These are phyloP conservation scores for Achatina immaculata DNA, from an alignment of 1,140 invertebrate species.

Conservation along the genomic window DNA sequence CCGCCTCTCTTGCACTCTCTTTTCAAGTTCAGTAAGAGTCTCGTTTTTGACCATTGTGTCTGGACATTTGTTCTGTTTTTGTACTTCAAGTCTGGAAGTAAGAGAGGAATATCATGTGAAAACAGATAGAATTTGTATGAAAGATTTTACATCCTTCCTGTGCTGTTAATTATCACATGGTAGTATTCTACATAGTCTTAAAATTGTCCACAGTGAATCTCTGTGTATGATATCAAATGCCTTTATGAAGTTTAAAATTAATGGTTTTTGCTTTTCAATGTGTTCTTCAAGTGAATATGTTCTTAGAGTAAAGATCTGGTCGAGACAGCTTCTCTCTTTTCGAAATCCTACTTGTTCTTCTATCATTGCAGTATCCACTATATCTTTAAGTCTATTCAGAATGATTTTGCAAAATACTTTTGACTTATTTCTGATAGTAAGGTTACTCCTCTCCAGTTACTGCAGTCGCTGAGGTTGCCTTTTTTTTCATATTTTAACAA, in stretches of 20 bases:
- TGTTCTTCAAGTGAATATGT: no score
- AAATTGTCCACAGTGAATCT: background rate
- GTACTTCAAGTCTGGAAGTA: conserved; percentile 57
- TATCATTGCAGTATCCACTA: no score
- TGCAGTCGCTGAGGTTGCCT: no score
- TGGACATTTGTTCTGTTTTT: conserved; percentile 50
- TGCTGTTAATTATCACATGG: background rate
- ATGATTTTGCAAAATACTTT: no score
- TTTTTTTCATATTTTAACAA: no score
- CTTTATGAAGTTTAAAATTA: background rate
- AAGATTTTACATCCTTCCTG: background rate
- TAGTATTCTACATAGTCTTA: background rate
- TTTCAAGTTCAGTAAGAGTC: conserved; percentile 59
- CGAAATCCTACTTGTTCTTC: no score
- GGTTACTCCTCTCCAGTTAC: no score
- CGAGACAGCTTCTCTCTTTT: no score
- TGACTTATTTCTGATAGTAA: no score
- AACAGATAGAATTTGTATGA: background rate
- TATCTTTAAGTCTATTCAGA: no score
- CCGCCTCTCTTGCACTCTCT: conserved; percentile 57
- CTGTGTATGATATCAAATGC: background rate
- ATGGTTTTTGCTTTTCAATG: background rate
- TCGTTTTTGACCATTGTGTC: conserved; percentile 53
- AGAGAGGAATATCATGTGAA: background rate
- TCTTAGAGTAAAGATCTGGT: no score